Conservation (phyloP, 1,140 invertebrate species). For the Lineus longissimus region DNA sequence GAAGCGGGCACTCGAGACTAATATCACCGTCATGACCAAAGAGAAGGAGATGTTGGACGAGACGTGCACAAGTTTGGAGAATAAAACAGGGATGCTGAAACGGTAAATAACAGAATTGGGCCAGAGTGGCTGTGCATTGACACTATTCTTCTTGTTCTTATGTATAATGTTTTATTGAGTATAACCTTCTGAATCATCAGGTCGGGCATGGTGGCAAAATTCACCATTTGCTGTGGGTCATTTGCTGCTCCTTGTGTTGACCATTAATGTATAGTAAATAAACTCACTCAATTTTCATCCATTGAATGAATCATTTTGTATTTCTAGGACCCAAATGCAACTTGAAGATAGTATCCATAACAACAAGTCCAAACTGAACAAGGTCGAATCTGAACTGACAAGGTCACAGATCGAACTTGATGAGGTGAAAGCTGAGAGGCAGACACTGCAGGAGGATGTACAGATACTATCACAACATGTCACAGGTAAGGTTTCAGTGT, state of each 20-base stretch:
- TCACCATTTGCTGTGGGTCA: too few species aligned
- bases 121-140: too few species aligned
- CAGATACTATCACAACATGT: constrained; percentile 28
- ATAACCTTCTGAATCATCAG: not conserved
- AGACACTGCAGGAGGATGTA: constrained; percentile 35
- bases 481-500: constrained; percentile 38
- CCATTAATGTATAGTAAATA: too few species aligned
- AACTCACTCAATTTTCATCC: too few species aligned
- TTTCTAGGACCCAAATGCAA: constrained; percentile 1
- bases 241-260: too few species aligned
- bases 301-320: too few species aligned
- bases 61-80: constrained; percentile 34
- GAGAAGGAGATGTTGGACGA: constrained; percentile 41
- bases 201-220: too few species aligned
- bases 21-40: constrained; percentile 29
- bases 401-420: constrained; percentile 37
- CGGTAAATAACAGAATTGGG: constrained; percentile 23
- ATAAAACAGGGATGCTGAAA: constrained; percentile 41
- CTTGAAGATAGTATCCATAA: constrained; percentile 3
- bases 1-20: constrained; percentile 36
- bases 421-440: constrained; percentile 31
- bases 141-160: constrained; percentile 2
- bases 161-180: not conserved
- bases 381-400: constrained; percentile 33
- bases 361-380: constrained; percentile 22